Conservation (phyloP, 2,888 invertebrate genomes). For the Creontiades dilutus region DNA sequence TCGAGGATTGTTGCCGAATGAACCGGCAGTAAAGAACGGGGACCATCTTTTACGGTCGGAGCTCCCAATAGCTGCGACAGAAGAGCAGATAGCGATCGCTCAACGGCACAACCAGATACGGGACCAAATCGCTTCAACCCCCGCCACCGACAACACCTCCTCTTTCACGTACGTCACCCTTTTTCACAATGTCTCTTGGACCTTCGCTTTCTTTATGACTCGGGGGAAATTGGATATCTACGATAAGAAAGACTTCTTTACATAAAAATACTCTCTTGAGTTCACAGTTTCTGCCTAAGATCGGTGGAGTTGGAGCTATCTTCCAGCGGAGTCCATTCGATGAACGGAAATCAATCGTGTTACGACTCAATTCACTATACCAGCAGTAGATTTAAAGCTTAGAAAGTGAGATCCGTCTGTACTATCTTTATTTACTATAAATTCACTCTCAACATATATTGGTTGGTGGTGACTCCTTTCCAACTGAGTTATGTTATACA, state of each 20-base stretch:
- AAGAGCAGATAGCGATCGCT: conserved; percentile 20
- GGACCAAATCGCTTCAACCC: background rate
- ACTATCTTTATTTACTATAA: too few species aligned
- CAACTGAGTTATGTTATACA: too few species aligned
- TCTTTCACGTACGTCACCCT: background rate
- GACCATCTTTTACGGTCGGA: conserved; percentile 8
- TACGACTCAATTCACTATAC: too few species aligned
- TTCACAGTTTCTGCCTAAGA: background rate
- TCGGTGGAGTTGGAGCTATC: too few species aligned
- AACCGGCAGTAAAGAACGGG: conserved; percentile 1
- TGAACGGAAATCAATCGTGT: too few species aligned
- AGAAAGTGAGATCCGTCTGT: too few species aligned
- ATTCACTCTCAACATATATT: too few species aligned
- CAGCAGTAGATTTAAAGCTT: too few species aligned
- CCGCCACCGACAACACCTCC: background rate
- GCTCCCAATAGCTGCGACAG: background rate
- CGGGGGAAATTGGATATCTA: background rate
- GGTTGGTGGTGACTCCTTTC: too few species aligned
- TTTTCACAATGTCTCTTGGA: conserved; percentile 1
- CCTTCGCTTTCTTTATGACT: conserved; percentile 30
- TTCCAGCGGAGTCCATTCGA: too few species aligned
- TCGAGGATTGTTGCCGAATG: background rate
- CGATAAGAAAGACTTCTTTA: background rate
- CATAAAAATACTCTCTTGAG: conserved; percentile 2
- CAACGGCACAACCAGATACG: background rate